A percentile compares a stretch with the other conserved stretches of the same genome.
These are phyloP conservation scores for Scaptomyza polygonia DNA, from an alignment of 2,888 invertebrate genomes.

Conservation along the genomic window DNA sequence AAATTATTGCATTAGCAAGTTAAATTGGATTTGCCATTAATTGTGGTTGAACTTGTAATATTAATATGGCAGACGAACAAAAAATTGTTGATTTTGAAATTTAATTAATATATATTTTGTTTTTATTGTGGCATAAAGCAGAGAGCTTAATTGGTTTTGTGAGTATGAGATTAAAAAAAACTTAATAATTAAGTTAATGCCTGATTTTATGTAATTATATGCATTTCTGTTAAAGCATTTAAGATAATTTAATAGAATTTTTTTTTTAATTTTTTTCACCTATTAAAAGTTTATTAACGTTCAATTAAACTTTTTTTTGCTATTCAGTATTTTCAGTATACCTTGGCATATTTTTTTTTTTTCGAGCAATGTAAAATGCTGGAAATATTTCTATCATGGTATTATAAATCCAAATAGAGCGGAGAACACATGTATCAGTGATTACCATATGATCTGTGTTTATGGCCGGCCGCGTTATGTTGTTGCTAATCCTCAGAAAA, in stretches of 20 bases:
- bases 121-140: neutral
- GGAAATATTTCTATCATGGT: neutral
- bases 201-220: neutral
- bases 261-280: neutral
- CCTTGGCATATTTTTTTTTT: neutral
- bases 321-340: neutral
- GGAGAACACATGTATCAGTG: slow-evolving; percentile 9
- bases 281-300: neutral
- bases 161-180: neutral
- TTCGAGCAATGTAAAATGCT: neutral
- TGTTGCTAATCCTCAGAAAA: slow-evolving; percentile 17
- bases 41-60: neutral
- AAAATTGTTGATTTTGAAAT: neutral
- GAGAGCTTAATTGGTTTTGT: neutral
- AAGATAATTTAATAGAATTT: neutral
- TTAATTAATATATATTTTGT: neutral
- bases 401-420: slow-evolving; percentile 11
- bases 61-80: neutral
- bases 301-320: neutral
- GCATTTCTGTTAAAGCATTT: neutral
- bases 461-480: slow-evolving; percentile 8
- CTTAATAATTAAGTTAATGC: neutral
- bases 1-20: neutral
- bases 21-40: neutral
- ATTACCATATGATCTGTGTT: slow-evolving; percentile 1